Evolutionary conservation across 2,888 invertebrate genomes (phyloP), one percentile per base, ranked within the genome.

Genomic region (Hyles lineata): DNA sequence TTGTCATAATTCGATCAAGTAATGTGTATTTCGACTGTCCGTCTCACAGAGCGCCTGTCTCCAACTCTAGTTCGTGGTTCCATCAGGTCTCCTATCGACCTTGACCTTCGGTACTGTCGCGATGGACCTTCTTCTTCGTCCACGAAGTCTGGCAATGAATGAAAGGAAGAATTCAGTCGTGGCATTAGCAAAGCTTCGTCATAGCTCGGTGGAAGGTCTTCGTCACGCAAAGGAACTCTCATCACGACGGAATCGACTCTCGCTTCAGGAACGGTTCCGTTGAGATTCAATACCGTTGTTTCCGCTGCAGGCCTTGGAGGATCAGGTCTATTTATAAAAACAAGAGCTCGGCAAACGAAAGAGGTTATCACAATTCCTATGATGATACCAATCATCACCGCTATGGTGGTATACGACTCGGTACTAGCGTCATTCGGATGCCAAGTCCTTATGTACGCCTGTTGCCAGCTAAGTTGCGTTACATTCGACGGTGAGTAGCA

Each of bases 141-240:
- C 0, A 95, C 84, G 29, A 95, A 92, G 76, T 94, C 95, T 63
- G 95, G 94, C 21, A 95, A 78, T 0, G 96, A 96, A 78, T 96
- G 96, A 78, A 95, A 96, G 0, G 96, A 96, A 1, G 96, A 89
- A 77, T 96, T 96, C 70, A 97, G 83, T 74, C 96, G 95, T 11
- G 97, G 97, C 96, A 97, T 96, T 55, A 96, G 90, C 35, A 97
- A 89, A 0, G 97, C 97, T 85, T 97, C 97, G 74, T 96, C 97
- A 82, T 97, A 97, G 17, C 95, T 96, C 0, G 97, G 97, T 59
- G 97, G 96, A 1, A 89, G 82, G 76, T 94, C 94, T 69, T 92
- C 92, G 0, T 85, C 85, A 0, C 79, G 84, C 55, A 93, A 74
- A 17, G 93, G 92, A 59, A 93, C 85, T 71, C 94, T 82, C 79